Percentiles rank a stretch among this genome's conserved stretches.
Evolutionary conservation across 1,140 invertebrate species (phyloP).

Genomic region (Patella vulgata): DNA sequence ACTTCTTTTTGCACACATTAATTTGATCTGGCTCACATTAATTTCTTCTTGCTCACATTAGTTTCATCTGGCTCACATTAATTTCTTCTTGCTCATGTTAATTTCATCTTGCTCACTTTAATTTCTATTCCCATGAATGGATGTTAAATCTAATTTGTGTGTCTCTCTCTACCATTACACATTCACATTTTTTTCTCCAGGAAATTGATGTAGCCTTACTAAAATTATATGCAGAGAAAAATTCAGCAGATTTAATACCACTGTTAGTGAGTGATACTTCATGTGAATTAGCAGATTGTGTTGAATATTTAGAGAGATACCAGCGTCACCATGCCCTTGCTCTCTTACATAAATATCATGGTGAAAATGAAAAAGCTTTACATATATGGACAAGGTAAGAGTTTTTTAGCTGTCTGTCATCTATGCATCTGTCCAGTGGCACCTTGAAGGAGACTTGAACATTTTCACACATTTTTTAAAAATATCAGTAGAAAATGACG

Average conservation of each 20-base stretch:
- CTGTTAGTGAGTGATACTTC: slow-evolving; percentile 61
- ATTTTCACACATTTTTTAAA: background rate
- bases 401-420: background rate
- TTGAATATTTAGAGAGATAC: slow-evolving; percentile 62
- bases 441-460: background rate
- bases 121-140: too few relatives aligned
- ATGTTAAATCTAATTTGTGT: too few relatives aligned
- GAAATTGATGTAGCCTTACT: slow-evolving; percentile 68
- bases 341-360: slow-evolving; percentile 62
- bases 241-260: slow-evolving; percentile 56
- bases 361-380: slow-evolving; percentile 65
- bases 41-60: too few relatives aligned
- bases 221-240: slow-evolving; percentile 67
- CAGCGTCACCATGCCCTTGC: slow-evolving; percentile 64
- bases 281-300: slow-evolving; percentile 66
- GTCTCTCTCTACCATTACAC: too few relatives aligned
- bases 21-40: too few relatives aligned
- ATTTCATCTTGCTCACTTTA: too few relatives aligned
- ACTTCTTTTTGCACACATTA: too few relatives aligned
- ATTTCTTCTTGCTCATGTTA: too few relatives aligned
- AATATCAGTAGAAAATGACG: background rate
- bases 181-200: too few relatives aligned
- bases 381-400: slow-evolving; percentile 63
- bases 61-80: too few relatives aligned
- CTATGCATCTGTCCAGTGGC: background rate